Evolutionary conservation across 2,113 vertebrate species (phyloP).

Genomic region (Empidonax traillii): DNA sequence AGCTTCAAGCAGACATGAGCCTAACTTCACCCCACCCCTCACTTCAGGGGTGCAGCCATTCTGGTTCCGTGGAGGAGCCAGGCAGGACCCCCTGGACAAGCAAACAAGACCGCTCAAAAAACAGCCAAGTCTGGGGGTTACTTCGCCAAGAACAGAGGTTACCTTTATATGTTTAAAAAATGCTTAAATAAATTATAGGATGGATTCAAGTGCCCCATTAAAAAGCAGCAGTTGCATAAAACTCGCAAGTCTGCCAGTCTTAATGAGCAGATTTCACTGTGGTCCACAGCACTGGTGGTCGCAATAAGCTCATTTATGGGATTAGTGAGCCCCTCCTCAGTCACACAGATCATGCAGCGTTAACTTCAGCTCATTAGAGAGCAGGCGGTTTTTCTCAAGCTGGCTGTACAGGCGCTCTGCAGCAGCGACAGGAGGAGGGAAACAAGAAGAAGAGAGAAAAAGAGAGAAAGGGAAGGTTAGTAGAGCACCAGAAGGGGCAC

Average conservation of each 20-base stretch:
- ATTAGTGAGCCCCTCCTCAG: slow-evolving; percentile 71
- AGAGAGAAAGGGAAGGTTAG: slow-evolving; percentile 73
- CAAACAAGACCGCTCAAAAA: neutral
- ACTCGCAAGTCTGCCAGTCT: slow-evolving; percentile 4
- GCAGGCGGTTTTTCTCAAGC: slow-evolving; percentile 79
- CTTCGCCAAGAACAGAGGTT: neutral
- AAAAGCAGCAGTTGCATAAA: slow-evolving; percentile 33
- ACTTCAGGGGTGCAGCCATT: neutral
- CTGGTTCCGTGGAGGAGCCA: neutral
- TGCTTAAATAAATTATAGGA: slow-evolving; percentile 1
- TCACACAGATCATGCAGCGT: slow-evolving; percentile 82
- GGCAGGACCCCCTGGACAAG: neutral
- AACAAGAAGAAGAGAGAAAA: slow-evolving; percentile 55
- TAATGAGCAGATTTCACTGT: slow-evolving; percentile 37
- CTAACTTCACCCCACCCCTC: neutral
- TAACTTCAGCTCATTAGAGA: slow-evolving; percentile 81
- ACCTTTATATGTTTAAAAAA: neutral
- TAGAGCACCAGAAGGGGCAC: slow-evolving; percentile 13
- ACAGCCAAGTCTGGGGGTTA: neutral
- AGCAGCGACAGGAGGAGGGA: slow-evolving; percentile 19
- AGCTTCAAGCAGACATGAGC: neutral
- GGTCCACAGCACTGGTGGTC: slow-evolving; percentile 58
- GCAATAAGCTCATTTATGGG: slow-evolving; percentile 41
- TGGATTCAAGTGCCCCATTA: neutral
- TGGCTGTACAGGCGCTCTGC: slow-evolving; percentile 80